These are phyloP conservation scores for Sebastes variabilis DNA, from an alignment of 2,797 vertebrate species.

Conservation along the genomic window DNA sequence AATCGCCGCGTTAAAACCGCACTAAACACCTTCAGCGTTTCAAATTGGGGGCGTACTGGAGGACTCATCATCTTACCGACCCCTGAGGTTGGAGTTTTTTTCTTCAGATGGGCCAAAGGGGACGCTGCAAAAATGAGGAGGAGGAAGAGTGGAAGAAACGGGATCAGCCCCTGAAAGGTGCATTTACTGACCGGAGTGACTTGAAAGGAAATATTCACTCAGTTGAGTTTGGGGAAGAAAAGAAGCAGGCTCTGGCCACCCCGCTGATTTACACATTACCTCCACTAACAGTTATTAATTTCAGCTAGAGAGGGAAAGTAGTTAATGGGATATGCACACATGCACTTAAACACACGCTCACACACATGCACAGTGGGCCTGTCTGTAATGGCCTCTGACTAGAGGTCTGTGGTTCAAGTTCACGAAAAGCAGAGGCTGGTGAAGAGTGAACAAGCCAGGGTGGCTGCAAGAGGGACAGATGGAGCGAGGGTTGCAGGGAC, in stretches of 20 bases:
- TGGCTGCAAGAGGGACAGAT: constrained; percentile 57
- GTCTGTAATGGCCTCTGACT: constrained; percentile 37
- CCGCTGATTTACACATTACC: constrained; percentile 16
- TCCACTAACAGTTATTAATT: constrained; percentile 48
- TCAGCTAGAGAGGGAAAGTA: constrained; percentile 24
- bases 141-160: constrained; percentile 4
- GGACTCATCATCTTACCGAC: constrained; percentile 36
- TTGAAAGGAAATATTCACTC: constrained; percentile 59
- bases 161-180: constrained; percentile 30
- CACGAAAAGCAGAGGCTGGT: constrained; percentile 58
- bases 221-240: constrained; percentile 36
- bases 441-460: constrained; percentile 42
- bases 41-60: constrained; percentile 22
- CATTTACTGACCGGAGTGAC: constrained; percentile 21
- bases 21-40: constrained; percentile 55
- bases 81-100: background rate
- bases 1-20: constrained; percentile 44
- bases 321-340: constrained; percentile 45
- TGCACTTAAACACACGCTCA: constrained; percentile 34
- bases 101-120: background rate
- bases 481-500: constrained; percentile 30
- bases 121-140: background rate
- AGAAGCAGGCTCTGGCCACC: constrained; percentile 29
- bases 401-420: constrained; percentile 68
- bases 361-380: constrained; percentile 26